phyloP scores from a whole-genome alignment of 2,113 vertebrate species.

The Ciconia boyciana region DNA sequence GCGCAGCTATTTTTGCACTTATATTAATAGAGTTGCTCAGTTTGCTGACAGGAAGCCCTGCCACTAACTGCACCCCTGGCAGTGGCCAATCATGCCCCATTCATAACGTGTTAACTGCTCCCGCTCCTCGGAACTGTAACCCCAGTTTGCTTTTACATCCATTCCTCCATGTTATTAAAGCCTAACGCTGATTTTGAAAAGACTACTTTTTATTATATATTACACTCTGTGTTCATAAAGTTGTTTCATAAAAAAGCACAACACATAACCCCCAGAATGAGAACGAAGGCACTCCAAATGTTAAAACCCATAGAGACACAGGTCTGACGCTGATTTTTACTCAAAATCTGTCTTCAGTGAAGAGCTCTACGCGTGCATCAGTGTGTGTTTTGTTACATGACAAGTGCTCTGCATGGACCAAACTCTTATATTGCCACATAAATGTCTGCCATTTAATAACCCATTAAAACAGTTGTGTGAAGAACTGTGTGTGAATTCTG shows the following conservation, averaged over 20 bases:
- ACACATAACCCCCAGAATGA: neutral
- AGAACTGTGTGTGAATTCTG: neutral
- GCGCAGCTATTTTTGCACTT: neutral
- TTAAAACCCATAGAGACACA: neutral
- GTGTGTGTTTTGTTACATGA: neutral
- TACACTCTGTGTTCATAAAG: neutral
- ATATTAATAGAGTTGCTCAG: neutral
- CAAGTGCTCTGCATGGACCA: neutral
- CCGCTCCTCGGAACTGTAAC: accelerated
- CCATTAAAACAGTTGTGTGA: neutral
- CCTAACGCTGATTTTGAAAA: neutral
- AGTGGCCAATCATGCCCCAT: neutral
- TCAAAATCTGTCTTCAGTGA: neutral
- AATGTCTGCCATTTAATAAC: neutral
- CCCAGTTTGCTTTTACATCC: neutral
- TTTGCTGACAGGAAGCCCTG: neutral
- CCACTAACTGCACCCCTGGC: neutral
- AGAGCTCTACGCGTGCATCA: neutral
- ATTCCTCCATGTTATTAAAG: neutral
- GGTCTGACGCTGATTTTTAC: neutral
- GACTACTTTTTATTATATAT: neutral
- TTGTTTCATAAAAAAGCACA: neutral
- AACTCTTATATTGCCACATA: neutral
- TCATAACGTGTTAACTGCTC: accelerated
- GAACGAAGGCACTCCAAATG: neutral